phyloP scores from a whole-genome alignment of 2,797 vertebrate genomes.

The Oceanodroma leucorhoa region DNA sequence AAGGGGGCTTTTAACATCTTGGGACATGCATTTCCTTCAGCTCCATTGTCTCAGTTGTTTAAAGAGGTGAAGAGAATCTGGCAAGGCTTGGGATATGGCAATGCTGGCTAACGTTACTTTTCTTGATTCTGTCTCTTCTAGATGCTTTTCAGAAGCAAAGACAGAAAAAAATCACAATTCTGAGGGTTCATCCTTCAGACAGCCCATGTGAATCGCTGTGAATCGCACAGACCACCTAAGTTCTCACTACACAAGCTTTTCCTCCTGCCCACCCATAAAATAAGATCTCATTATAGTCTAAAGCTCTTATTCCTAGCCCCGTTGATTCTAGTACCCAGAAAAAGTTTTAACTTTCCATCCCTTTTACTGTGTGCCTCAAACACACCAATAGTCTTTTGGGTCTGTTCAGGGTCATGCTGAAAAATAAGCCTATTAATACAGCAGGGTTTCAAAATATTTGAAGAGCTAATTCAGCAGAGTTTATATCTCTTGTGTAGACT shows the following conservation, averaged over 20 bases:
- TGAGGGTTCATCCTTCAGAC: neutral
- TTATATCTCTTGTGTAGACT: constrained; percentile 12
- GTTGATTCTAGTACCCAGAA: neutral
- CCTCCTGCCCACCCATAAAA: neutral
- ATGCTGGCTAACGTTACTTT: rapidly evolving
- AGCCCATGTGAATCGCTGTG: neutral
- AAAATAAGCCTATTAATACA: neutral
- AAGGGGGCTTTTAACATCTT: neutral
- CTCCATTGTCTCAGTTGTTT: neutral
- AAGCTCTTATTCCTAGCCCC: neutral
- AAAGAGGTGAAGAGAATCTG: neutral
- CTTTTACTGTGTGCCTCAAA: neutral
- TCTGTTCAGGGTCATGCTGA: neutral
- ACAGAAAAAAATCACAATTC: neutral
- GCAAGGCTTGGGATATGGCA: neutral
- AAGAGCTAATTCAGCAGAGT: constrained; percentile 33
- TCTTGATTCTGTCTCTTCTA: neutral
- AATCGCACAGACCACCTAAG: neutral
- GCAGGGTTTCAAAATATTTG: neutral
- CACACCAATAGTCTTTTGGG: neutral
- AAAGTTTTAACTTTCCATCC: neutral
- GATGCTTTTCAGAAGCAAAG: neutral
- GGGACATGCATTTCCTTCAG: neutral
- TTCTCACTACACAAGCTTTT: neutral
- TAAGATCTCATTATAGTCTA: neutral